Evolutionary conservation across 92 coral and sea anemone species (phyloP), one percentile per base, ranked within the genome.

Genomic region (Phenganax marumi): DNA sequence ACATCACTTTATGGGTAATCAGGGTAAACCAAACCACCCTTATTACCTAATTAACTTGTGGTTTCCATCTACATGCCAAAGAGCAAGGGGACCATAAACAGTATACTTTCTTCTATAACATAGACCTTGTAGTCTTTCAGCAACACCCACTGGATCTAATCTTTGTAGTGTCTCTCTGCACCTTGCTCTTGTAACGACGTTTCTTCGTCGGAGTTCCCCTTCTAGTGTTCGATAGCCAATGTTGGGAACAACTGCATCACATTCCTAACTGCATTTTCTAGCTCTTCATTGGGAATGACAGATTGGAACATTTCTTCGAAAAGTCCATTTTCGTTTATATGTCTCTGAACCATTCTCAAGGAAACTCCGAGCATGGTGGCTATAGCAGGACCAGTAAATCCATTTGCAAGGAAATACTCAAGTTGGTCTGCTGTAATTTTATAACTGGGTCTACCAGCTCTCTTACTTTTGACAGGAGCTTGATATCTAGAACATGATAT

Each of bases 21-120:
- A 74, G 21, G 55, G 43, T 12, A 10, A 76, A 46, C 50, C 17
- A 12, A 50, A 19, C n/a, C 12, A 76, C 58, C 11, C 50, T 50
- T 18, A 8, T 10, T 68, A 89, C 92, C 89, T 64, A 49, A 86
- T 86, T 6, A 89, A 81, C 72, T 89, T 89, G 52, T 87, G 90
- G 80, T 87, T 83, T 13, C 90, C 87, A 61, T 84, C 87, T 77
- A 84, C 73, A 48, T 88, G 90, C 90, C 91, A 89, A 68, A 89
- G 76, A 62, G 87, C 80, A 60, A 86, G 79, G 6, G 88, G 91
- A 43, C 86, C 88, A 75, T 84, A 79, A 7, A 85, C 86, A 52
- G 64, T 26, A 68, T 85, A 88, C 68, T 58, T 71, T 56, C 83
- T 85, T 49, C 91, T 88, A 12, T 88, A 86, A 13, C 86, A 85